Evolutionary conservation across 2,113 vertebrate species (phyloP).

Genomic region (Procavia capensis): DNA sequence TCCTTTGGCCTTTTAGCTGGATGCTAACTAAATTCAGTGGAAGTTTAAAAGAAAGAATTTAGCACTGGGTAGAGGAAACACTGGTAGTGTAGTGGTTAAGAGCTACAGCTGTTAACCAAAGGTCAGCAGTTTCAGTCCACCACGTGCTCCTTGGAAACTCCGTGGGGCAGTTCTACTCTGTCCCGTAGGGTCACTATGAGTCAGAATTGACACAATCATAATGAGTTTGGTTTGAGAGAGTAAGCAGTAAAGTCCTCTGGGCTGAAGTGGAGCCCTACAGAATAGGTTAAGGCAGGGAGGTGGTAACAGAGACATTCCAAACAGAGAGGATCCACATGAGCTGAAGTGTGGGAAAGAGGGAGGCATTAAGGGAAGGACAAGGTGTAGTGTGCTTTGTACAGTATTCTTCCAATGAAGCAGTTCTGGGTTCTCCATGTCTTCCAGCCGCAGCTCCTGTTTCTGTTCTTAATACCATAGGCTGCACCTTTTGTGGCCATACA

Average conservation of each 20-base stretch:
- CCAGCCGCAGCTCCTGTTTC: neutral
- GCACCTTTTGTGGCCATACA: neutral
- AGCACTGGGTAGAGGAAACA: neutral
- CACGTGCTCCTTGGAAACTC: too few relatives aligned
- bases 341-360: neutral
- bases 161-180: too few relatives aligned
- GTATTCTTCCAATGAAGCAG: neutral
- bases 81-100: too few relatives aligned
- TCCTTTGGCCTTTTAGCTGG: neutral
- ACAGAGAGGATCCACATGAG: neutral
- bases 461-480: neutral
- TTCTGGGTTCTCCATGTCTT: neutral
- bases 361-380: neutral
- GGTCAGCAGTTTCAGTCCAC: too few relatives aligned
- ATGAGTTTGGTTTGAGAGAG: too few relatives aligned
- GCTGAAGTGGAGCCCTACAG: neutral
- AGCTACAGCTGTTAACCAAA: too few relatives aligned
- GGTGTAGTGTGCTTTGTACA: neutral
- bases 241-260: neutral
- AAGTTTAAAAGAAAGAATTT: neutral
- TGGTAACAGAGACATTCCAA: neutral
- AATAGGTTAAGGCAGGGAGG: neutral
- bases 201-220: too few relatives aligned
- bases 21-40: neutral
- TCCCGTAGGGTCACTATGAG: too few relatives aligned